Evolutionary conservation across 2,797 vertebrate species (phyloP).

Genomic region (Sphenodon punctatus): DNA sequence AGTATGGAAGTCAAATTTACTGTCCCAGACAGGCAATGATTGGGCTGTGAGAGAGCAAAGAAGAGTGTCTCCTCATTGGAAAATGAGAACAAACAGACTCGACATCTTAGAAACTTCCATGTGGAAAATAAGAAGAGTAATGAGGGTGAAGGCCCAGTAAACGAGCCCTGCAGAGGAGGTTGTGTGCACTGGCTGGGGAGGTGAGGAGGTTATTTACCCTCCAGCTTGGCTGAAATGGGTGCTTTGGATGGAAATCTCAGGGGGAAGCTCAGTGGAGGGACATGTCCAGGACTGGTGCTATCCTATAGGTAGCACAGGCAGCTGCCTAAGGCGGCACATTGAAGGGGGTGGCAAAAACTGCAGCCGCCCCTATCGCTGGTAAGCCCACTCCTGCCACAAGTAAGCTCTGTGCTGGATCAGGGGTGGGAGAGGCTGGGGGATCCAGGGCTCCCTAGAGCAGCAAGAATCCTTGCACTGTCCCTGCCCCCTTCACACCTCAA

Average conservation of each 20-base stretch:
- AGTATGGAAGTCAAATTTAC: slow-evolving; percentile 27
- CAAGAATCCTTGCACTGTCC: too few relatives aligned
- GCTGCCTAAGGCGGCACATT: too few relatives aligned
- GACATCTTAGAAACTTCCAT: background rate
- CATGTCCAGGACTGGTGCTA: too few relatives aligned
- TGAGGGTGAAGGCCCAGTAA: slow-evolving; percentile 25
- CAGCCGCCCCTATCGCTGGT: too few relatives aligned
- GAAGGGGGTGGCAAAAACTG: too few relatives aligned
- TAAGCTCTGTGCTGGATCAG: too few relatives aligned
- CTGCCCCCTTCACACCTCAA: too few relatives aligned
- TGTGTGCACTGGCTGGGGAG: background rate
- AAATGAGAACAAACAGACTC: slow-evolving; percentile 26
- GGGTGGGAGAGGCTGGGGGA: too few relatives aligned
- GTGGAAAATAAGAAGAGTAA: slow-evolving; percentile 38
- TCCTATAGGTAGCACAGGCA: too few relatives aligned
- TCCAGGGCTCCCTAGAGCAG: too few relatives aligned
- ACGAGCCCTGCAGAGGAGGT: background rate
- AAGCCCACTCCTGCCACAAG: too few relatives aligned
- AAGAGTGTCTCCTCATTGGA: slow-evolving; percentile 10
- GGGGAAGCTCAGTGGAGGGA: too few relatives aligned
- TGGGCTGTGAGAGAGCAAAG: background rate
- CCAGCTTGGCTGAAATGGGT: background rate
- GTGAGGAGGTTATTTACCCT: background rate
- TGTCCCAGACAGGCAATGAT: slow-evolving; percentile 18
- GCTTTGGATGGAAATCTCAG: background rate